These are phyloP conservation scores for Agrenia bidenticulata DNA, from an alignment of 2,888 invertebrate genomes.

Conservation along the genomic window DNA sequence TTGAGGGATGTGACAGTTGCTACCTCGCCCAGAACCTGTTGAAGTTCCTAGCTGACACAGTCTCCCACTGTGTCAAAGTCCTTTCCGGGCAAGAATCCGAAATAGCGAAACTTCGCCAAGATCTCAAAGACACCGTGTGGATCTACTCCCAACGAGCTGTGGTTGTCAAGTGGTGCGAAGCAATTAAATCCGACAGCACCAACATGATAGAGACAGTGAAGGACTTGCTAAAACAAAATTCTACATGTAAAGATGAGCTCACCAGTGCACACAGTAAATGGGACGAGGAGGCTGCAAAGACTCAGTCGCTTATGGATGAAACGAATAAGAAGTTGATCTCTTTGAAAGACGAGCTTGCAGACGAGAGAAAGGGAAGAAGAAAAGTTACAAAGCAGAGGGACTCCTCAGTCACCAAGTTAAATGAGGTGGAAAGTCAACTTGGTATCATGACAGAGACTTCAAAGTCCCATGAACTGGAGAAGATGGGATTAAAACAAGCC, in stretches of 20 bases:
- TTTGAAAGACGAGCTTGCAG: background rate
- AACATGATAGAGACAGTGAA: constrained; percentile 13
- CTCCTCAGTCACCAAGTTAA: background rate
- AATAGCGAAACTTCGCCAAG: constrained; percentile 21
- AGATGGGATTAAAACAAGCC: constrained; percentile 23
- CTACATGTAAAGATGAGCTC: background rate
- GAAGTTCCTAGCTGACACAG: constrained; percentile 26
- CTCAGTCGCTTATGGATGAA: background rate
- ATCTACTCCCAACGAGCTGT: constrained; percentile 31
- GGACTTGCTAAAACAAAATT: constrained; percentile 6
- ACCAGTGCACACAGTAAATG: too few species aligned
- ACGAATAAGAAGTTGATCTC: background rate
- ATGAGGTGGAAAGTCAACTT: background rate
- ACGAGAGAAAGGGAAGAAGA: background rate
- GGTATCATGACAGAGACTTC: too few species aligned
- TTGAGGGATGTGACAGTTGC: constrained; percentile 32
- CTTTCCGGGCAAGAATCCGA: constrained; percentile 20
- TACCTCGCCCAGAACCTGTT: constrained; percentile 32
- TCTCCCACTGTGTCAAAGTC: constrained; percentile 18
- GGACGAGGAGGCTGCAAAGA: background rate
- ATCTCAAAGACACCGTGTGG: constrained; percentile 22
- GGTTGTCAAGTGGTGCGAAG: constrained; percentile 28
- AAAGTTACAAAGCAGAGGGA: background rate
- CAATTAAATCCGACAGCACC: constrained; percentile 20
- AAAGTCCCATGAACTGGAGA: background rate